phyloP scores from a whole-genome alignment of 2,797 vertebrate genomes.

The Euthynnus affinis region DNA sequence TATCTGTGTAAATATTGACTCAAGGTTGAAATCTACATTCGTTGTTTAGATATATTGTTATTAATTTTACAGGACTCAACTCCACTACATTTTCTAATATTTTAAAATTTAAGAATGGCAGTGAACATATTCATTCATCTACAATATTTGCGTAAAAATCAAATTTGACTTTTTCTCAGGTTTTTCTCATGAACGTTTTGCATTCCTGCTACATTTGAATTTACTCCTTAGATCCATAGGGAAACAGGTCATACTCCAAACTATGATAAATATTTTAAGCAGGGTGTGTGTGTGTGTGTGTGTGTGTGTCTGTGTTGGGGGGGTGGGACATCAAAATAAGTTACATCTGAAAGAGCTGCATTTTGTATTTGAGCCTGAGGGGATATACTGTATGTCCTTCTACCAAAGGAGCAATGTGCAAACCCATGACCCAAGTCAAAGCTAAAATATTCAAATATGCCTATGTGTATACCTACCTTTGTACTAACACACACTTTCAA shows the following conservation, averaged over 20 bases:
- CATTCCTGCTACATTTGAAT: conserved; percentile 54
- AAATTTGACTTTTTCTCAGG: conserved; percentile 3
- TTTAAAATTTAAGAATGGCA: not conserved
- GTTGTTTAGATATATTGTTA: not conserved
- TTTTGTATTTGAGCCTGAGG: conserved; percentile 54
- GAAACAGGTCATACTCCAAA: conserved; percentile 11
- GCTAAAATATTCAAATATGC: conserved; percentile 41
- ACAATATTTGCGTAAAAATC: not conserved
- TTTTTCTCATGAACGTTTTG: conserved; percentile 10
- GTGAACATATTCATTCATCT: not conserved
- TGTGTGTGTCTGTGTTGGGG: conserved; percentile 18
- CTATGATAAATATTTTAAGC: conserved; percentile 33
- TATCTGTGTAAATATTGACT: not conserved
- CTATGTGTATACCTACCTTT: not conserved
- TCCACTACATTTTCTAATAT: not conserved
- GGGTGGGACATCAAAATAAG: conserved; percentile 42
- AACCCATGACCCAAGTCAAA: conserved; percentile 21
- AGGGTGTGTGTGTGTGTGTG: conserved; percentile 11
- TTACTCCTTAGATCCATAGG: conserved; percentile 29
- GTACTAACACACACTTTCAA: conserved; percentile 20
- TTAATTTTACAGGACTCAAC: not conserved
- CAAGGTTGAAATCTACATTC: not conserved
- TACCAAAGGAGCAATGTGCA: conserved; percentile 45
- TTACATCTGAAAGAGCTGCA: conserved; percentile 48
- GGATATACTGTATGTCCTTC: conserved; percentile 42